Conservation (phyloP, 2,888 invertebrate genomes). For the Lissonota sp. region DNA sequence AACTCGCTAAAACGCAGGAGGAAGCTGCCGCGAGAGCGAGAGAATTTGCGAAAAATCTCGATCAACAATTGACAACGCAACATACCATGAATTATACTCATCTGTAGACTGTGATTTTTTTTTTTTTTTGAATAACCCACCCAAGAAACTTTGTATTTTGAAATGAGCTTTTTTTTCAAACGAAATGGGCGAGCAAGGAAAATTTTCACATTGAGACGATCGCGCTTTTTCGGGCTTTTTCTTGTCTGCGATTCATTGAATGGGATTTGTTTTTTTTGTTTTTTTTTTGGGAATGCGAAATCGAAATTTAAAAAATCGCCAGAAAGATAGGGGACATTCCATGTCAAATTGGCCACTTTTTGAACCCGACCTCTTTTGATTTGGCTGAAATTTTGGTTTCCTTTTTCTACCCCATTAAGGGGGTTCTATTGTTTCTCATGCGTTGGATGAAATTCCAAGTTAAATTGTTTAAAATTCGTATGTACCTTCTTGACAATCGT, state of each 20-base stretch:
- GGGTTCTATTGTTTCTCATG: too few species aligned
- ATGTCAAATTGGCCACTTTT: slow-evolving; percentile 27
- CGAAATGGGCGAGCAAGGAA: slow-evolving; percentile 4
- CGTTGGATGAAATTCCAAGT: too few species aligned
- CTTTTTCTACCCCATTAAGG: too few species aligned
- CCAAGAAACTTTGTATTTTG: not conserved
- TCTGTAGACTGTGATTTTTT: slow-evolving; percentile 81
- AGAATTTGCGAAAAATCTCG: slow-evolving; percentile 69
- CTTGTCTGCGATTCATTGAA: too few species aligned
- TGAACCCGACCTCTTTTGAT: too few species aligned
- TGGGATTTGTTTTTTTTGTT: too few species aligned
- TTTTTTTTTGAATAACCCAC: slow-evolving; percentile 66
- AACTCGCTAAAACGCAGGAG: slow-evolving; percentile 84
- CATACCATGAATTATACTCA: slow-evolving; percentile 77
- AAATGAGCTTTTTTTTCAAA: slow-evolving; percentile 23
- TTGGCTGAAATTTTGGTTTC: too few species aligned
- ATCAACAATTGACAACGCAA: slow-evolving; percentile 64
- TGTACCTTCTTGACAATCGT: too few species aligned
- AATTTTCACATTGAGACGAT: too few species aligned
- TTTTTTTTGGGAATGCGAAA: not conserved
- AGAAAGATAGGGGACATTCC: slow-evolving; percentile 15
- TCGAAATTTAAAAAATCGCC: not conserved
- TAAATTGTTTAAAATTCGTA: too few species aligned
- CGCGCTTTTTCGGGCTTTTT: too few species aligned
- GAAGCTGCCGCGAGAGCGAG: slow-evolving; percentile 74